Base-by-base conservation (phyloP, 2,797 vertebrate genomes). In the Bufotes viridis region DNA sequence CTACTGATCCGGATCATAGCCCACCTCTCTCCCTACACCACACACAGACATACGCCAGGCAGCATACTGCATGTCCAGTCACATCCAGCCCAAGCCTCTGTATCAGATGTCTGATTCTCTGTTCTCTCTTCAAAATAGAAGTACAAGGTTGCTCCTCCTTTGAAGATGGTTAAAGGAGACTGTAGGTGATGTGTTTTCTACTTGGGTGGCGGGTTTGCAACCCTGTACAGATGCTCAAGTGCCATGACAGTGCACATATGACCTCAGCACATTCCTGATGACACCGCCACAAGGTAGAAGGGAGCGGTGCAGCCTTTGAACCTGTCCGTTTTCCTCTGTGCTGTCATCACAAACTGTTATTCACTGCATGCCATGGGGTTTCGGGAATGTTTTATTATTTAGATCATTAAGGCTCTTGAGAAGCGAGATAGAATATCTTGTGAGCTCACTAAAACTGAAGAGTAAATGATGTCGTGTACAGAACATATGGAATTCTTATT, bases 201-300 rank as follows among this genome's bases (percentile, higher is more conserved):
- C 90, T 91, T 96, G 96, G 96, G 95, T 95, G 96, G 96, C 90
- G 90, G 91, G 26, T 93, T 90, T 92, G 92, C 90, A 90, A 93
- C 92, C 92, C 82, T 78, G 81, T 91, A 91, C 85, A 89, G 89
- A 85, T 85, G 57, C 81, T 82, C 69, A 81, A 80, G 61, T 84
- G 84, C 84, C 84, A 86, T 88, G 85, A 82, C 87, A 90, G 86
- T 79, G 87, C 84, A 88, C 83, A 86, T 84, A 90, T 88, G 89
- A 85, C 85, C 89, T 72, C 87, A 84, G 78, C 79, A 88, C 91
- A 92, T 93, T 94, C 93, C 92, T 70, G 49, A 18, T 92, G 90
- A 92, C 91, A 94, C 93, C 93, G 92, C 87, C 57, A 76, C 80
- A 83, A 87, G 80, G 84, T 82, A 86, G 26, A 75, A 15, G 53